Evolutionary conservation across 1,140 invertebrate species (phyloP), one percentile per base, ranked within the genome.

Genomic region (Drosophila novamexicana): DNA sequence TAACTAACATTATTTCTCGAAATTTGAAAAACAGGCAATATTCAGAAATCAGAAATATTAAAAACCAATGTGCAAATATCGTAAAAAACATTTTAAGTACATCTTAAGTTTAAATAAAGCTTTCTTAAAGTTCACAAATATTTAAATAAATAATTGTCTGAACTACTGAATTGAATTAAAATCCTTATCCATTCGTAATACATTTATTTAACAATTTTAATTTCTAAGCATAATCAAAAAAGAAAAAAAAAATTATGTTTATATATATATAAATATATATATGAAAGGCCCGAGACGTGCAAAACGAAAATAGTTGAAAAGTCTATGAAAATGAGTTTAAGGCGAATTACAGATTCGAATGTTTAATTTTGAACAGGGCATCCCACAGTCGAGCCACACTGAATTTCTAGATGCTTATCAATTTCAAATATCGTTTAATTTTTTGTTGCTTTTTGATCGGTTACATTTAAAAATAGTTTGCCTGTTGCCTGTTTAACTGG

Each of bases 381-480:
- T 73, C 34, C 37, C 5, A n/a, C 4, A 44, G 70, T 67, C 64
- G 70, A 7, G 58, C 29, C 29, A 22, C 14, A 16, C 32, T 49
- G 16, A 29, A 39, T 56, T 12, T 7, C 57, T 37, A 54, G 37
- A 7, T 52, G 10, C 44, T 49, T 14, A 9, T 42, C 39, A 49
- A 40, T 49, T 10, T 44, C 16, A 49, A 45, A 52, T 67, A 67
- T 56, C 22, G 64, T 44, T 49, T 61, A 40, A 16, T 73, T 59
- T 67, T 49, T 57, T 14, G 39, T 18, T 62, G 9, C 9, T 44
- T 69, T 63, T 63, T 52, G 57, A 50, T 62, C 61, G 65, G 39
- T 63, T 62, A 69, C 57, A 74, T 59, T 73, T 72, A 40, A 68
- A 64, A 67, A 45, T 61, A 61, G 56, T 56, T 61, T 54, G 42